Evolutionary conservation across 2,888 invertebrate genomes (phyloP).

Genomic region (Theodoxus fluviatilis): DNA sequence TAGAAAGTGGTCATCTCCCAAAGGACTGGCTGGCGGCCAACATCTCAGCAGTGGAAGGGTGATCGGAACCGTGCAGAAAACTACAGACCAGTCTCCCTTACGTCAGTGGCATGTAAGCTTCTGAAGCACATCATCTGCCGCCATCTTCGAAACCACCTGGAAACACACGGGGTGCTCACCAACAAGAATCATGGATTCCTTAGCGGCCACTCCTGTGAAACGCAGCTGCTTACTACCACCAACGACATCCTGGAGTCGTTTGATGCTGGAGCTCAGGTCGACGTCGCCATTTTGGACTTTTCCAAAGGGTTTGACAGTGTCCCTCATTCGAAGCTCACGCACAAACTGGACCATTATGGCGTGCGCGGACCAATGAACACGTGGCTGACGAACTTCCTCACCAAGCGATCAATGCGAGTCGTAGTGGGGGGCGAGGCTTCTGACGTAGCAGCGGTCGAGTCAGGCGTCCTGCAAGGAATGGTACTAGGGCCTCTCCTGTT

Average conservation of each 20-base stretch:
- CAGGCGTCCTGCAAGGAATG: no score
- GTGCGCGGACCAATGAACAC: not conserved
- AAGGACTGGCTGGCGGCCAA: conserved; percentile 16
- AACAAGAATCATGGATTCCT: conserved; percentile 15
- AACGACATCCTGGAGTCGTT: not conserved
- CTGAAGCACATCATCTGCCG: not conserved
- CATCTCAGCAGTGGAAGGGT: conserved; percentile 1
- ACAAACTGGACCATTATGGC: conserved; percentile 7
- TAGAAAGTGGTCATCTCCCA: not conserved
- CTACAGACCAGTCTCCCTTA: conserved; percentile 14
- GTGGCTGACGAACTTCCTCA: conserved; percentile 3
- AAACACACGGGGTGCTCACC: not conserved
- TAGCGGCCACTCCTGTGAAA: conserved; percentile 7
- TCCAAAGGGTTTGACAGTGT: conserved; percentile 6
- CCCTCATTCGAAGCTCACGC: conserved; percentile 1
- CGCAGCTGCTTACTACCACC: not conserved
- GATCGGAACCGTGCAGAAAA: not conserved
- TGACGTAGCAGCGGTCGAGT: no score
- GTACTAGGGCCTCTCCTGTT: no score
- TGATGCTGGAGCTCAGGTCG: not conserved
- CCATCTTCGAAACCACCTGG: conserved; percentile 5
- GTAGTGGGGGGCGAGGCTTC: no score
- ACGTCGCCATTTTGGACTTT: conserved; percentile 17
- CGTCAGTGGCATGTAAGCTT: not conserved
- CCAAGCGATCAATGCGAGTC: not conserved